A percentile compares a stretch with the other conserved stretches of the same genome.
phyloP scores from a whole-genome alignment of 1,140 invertebrate genomes.

The Pissodes strobi region DNA sequence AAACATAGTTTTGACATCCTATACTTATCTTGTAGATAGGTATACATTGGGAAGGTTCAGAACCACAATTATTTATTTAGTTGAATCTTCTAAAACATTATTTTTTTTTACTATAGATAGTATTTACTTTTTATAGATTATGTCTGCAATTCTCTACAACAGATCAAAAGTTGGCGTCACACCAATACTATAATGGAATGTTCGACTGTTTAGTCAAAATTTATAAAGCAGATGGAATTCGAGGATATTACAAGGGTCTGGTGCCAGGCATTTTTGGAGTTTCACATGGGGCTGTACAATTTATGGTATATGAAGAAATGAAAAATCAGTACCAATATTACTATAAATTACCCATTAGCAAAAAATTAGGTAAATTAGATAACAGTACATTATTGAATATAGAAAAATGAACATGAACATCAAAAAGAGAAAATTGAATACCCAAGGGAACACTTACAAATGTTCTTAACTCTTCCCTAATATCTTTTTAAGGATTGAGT shows the following conservation, averaged over 20 bases:
- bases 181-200: constrained; percentile 80
- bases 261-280: constrained; percentile 97
- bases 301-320: constrained; percentile 98
- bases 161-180: constrained; percentile 25
- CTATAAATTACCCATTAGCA: constrained; percentile 76
- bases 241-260: constrained; percentile 94
- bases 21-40: no score
- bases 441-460: no score
- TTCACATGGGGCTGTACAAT: constrained; percentile 97
- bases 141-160: constrained; percentile 13
- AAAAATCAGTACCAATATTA: constrained; percentile 90
- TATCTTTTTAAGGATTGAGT: no score
- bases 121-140: constrained; percentile 33
- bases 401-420: no score
- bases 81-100: background rate
- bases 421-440: no score
- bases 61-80: background rate
- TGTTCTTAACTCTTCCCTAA: no score
- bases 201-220: constrained; percentile 88
- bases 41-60: no score
- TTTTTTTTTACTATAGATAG: constrained; percentile 35
- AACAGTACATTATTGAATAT: no score
- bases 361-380: constrained; percentile 73
- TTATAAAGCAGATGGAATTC: constrained; percentile 84
- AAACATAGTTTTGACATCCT: no score